Evolutionary conservation across 2,888 invertebrate genomes (phyloP), one percentile per base, ranked within the genome.

Genomic region (Sycophila texana): DNA sequence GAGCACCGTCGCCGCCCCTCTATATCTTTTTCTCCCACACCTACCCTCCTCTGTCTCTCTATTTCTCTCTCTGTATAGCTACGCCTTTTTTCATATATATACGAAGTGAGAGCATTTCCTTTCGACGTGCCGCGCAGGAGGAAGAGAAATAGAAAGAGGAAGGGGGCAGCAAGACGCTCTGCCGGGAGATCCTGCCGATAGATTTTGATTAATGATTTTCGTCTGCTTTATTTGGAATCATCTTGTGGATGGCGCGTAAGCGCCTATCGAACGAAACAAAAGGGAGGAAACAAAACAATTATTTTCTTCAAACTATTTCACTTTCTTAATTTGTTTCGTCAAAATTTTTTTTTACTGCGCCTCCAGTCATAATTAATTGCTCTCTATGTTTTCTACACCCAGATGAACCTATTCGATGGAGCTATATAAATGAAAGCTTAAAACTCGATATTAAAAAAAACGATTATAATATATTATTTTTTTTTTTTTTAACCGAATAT

Each of bases 141-240:
- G 82, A 63, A 55, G 51, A 58, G 71, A 57, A 55, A 71, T 78
- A 77, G 58, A 61, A 74, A 81, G 81, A 49, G 75, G 65, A 13
- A 26, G 10, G 53, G 26, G 81, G 82, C 68, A 39, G 61, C 71
- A 79, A 79, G 63, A 72, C 51, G 67, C 61, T 39, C 10, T 39
- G 39, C 39, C 39, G 58, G n/a, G 30, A 82, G 73, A 83, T 82
- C 81, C 83, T 83, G 84, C 83, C 84, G 85, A 85, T 84, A 80
- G 84, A 85, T 84, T 83, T 83, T 85, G 85, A 85, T 85, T 84
- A 83, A 85, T 85, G 85, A 82, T 82, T 81, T 66, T 71, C 18
- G 63, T 39, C 77, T 57, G 66, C 81, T 77, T 76, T 66, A 73
- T 72, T 74, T 78, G 57, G 61, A 57, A 61, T 63, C 47, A 47